Conservation (phyloP, 2,888 invertebrate genomes). For the Dryobotodes eremita region DNA sequence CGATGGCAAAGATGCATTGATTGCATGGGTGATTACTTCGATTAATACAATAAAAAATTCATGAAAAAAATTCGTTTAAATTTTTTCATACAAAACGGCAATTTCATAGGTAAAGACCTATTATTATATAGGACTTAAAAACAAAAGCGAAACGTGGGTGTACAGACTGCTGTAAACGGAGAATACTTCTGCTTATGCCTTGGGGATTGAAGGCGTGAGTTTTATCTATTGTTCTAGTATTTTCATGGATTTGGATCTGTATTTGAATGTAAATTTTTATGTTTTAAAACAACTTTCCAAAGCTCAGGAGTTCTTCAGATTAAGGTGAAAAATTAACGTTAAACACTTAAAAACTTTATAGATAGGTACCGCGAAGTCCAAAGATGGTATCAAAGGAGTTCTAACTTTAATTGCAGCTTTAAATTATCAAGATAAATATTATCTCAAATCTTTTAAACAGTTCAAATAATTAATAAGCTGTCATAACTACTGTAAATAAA, state of each 20-base stretch:
- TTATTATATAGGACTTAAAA: neutral
- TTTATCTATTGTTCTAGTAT: neutral
- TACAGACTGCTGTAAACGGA: neutral
- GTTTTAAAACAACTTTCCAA: too few relatives aligned
- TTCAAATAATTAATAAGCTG: slow-evolving; percentile 22
- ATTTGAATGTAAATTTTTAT: too few relatives aligned
- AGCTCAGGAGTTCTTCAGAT: neutral
- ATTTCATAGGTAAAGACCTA: too few relatives aligned
- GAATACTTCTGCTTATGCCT: neutral
- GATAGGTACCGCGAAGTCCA: too few relatives aligned
- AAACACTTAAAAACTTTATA: neutral
- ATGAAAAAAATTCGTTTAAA: too few relatives aligned
- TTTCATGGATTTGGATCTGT: neutral
- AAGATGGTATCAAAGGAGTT: neutral
- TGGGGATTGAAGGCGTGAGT: neutral
- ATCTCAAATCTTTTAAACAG: slow-evolving; percentile 2
- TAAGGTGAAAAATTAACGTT: neutral
- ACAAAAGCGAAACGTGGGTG: neutral
- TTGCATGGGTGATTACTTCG: too few relatives aligned
- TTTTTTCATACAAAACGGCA: too few relatives aligned
- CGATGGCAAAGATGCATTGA: too few relatives aligned
- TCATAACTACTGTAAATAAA: slow-evolving; percentile 20
- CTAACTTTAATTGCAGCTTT: slow-evolving; percentile 1
- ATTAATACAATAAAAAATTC: too few relatives aligned
- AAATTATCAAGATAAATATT: slow-evolving; percentile 1